These are phyloP conservation scores for Clunio marinus DNA, from an alignment of 2,888 invertebrate species.

Conservation along the genomic window DNA sequence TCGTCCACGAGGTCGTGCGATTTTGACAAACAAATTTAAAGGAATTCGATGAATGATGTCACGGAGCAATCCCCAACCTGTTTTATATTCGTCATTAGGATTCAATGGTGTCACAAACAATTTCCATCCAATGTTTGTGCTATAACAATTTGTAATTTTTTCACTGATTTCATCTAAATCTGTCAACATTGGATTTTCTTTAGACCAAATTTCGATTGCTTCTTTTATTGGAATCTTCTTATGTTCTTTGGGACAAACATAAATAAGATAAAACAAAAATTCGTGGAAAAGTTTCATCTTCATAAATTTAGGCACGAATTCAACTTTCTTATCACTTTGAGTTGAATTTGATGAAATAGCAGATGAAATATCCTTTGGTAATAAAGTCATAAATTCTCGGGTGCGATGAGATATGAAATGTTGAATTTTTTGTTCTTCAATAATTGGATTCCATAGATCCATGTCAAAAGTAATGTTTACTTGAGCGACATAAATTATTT, in stretches of 20 bases:
- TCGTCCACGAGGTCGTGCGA: constrained; percentile 58
- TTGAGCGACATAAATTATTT: constrained; percentile 55
- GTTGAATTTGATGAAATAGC: neutral
- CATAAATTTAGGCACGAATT: constrained; percentile 57
- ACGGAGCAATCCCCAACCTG: constrained; percentile 63
- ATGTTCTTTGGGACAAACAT: constrained; percentile 53
- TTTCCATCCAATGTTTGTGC: constrained; percentile 60
- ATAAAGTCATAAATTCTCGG: neutral
- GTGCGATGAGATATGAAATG: constrained; percentile 46
- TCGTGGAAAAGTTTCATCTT: constrained; percentile 64
- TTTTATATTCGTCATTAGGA: constrained; percentile 55
- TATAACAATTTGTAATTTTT: constrained; percentile 54
- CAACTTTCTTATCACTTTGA: neutral
- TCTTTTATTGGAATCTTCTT: constrained; percentile 41
- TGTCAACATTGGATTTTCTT: constrained; percentile 46
- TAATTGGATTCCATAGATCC: constrained; percentile 55
- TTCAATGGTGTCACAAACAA: constrained; percentile 69
- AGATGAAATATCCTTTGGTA: neutral
- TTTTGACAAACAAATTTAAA: constrained; percentile 62
- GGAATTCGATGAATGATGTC: constrained; percentile 68
- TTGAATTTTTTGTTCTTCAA: constrained; percentile 61
- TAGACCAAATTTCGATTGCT: constrained; percentile 45
- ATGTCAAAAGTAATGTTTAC: constrained; percentile 52
- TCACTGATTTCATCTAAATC: constrained; percentile 48
- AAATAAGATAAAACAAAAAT: constrained; percentile 65